These are phyloP conservation scores for Maconellicoccus hirsutus DNA, from an alignment of 1,140 invertebrate genomes.

Conservation along the genomic window DNA sequence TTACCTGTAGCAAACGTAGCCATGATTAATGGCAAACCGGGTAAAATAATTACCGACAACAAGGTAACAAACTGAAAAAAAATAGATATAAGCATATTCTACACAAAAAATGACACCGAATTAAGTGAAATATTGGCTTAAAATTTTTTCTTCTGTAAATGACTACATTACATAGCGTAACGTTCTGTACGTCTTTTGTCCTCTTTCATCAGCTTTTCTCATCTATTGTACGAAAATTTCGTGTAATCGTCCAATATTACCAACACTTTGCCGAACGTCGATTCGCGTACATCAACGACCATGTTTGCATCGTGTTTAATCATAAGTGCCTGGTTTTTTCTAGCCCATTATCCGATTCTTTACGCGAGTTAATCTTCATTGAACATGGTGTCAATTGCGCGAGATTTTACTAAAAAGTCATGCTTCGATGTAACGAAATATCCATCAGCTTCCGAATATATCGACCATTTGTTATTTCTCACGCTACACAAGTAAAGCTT, in stretches of 20 bases:
- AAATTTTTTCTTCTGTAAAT: conserved; percentile 7
- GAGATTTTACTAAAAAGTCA: no score
- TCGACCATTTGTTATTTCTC: not conserved
- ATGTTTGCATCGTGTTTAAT: no score
- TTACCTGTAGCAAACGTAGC: conserved; percentile 19
- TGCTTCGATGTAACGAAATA: no score
- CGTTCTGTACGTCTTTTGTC: conserved; percentile 10
- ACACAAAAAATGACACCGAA: conserved; percentile 14
- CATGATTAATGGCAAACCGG: conserved; percentile 17
- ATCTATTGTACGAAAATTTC: conserved; percentile 9
- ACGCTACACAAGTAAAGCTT: not conserved
- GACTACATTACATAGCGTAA: conserved; percentile 11
- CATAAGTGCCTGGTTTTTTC: no score
- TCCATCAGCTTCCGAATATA: no score
- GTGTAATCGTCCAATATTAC: not conserved
- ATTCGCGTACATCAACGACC: no score
- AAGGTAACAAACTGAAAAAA: conserved; percentile 19
- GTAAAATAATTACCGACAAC: conserved; percentile 21
- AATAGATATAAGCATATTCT: conserved; percentile 7
- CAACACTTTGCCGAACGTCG: no score
- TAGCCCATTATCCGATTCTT: no score
- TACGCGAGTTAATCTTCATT: no score
- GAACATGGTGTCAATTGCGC: no score
- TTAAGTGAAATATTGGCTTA: conserved; percentile 17
- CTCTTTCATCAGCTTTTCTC: not conserved